phyloP scores from a whole-genome alignment of 1,140 invertebrate genomes.

The Scaptomyza hsui region DNA sequence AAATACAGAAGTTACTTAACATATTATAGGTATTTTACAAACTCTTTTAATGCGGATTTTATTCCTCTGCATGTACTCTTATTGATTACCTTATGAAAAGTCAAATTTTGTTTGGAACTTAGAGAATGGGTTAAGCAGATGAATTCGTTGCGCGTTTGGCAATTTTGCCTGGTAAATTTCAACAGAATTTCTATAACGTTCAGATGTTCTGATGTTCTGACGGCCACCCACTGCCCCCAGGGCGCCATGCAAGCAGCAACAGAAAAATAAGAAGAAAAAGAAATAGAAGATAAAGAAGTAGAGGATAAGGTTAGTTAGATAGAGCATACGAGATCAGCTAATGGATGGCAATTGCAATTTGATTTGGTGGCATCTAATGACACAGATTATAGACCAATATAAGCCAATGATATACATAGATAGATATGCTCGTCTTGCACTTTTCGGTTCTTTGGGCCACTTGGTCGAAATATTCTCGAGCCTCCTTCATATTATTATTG shows the following conservation, averaged over 20 bases:
- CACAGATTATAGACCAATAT: conserved; percentile 23
- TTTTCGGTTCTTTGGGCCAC: conserved; percentile 3
- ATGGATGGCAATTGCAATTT: conserved; percentile 24
- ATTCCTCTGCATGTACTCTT: too few relatives aligned
- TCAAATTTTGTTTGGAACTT: too few relatives aligned
- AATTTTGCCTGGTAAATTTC: not conserved
- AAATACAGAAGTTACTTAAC: not conserved
- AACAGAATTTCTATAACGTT: not conserved
- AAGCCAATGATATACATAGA: conserved; percentile 13
- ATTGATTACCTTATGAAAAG: too few relatives aligned
- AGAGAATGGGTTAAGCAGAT: not conserved
- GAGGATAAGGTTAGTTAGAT: conserved; percentile 1
- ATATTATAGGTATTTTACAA: too few relatives aligned
- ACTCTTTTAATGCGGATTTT: not conserved
- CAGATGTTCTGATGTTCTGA: not conserved
- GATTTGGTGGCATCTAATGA: conserved; percentile 28
- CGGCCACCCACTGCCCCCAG: not conserved
- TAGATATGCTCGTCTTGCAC: not conserved
- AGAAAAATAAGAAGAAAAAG: not conserved
- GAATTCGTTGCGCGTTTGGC: not conserved
- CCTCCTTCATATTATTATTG: not conserved
- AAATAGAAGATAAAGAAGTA: not conserved
- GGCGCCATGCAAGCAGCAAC: not conserved
- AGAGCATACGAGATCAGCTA: conserved; percentile 4
- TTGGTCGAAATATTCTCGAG: conserved; percentile 10